Conservation (phyloP, 1,140 invertebrate genomes). For the Bombyx mandarina region DNA sequence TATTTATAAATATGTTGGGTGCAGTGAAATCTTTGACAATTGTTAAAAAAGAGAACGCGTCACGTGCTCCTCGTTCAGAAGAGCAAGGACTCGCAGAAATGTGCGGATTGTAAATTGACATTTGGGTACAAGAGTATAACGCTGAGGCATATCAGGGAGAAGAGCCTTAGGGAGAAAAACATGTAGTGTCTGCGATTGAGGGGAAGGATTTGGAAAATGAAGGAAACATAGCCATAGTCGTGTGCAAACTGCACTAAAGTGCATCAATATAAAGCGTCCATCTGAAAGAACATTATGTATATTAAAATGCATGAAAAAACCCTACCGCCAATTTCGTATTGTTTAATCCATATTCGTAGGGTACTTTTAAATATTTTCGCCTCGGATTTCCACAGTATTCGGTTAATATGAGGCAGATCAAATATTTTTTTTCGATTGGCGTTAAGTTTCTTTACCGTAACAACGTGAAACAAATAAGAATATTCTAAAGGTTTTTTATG, state of each 20-base stretch:
- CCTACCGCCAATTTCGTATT: too few species aligned
- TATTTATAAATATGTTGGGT: constrained; percentile 28
- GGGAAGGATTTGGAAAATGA: constrained; percentile 6
- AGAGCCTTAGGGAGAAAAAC: constrained; percentile 12
- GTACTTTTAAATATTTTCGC: too few species aligned
- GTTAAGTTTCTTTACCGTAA: background rate
- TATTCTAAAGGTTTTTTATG: background rate
- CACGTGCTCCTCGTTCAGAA: constrained; percentile 18
- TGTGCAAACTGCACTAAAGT: too few species aligned
- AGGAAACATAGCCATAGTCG: too few species aligned
- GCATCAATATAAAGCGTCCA: too few species aligned
- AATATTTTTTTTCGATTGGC: background rate
- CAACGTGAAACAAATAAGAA: background rate
- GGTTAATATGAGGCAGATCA: too few species aligned
- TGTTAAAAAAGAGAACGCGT: constrained; percentile 10
- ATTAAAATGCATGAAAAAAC: too few species aligned
- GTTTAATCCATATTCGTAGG: too few species aligned
- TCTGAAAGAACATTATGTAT: too few species aligned
- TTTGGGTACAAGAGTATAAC: constrained; percentile 14
- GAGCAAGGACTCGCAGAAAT: constrained; percentile 12
- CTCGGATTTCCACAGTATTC: background rate
- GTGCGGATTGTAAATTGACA: constrained; percentile 9
- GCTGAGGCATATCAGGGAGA: constrained; percentile 15
- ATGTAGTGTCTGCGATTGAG: constrained; percentile 12
- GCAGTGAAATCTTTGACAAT: constrained; percentile 20